Evolutionary conservation across 1,140 invertebrate genomes (phyloP), one percentile per base, ranked within the genome.

Genomic region (Holotrichia oblita): DNA sequence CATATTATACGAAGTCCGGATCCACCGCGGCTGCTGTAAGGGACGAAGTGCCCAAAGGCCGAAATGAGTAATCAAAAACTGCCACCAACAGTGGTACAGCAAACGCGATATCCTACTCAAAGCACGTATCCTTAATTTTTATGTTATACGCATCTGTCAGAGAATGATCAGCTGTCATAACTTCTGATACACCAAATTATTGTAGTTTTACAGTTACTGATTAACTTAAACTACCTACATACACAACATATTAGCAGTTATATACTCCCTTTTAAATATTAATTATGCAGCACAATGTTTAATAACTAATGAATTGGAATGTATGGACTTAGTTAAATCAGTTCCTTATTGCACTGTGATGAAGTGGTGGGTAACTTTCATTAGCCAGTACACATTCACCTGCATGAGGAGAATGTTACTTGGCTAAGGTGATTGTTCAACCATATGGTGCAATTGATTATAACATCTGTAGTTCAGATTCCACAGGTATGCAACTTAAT

Each of bases 31-130:
- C 83, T 83, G 82, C 81, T 83, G 81, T 86, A 79, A 84, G 83
- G 82, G 84, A 81, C 80, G 77, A 77, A 77, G 82, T 74, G 81
- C 81, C 83, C 81, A 69, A 81, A 82, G 81, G 81, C 83, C 78
- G 81, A 82, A 73, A 86, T 86, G 86, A 86, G 85, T 61, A 87
- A 86, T 79, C 85, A 85, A 79, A 87, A 87, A 77, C 85, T 85
- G 82, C 77, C 84, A 81, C 84, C 85, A 78, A 78, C 82, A 27
- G 84, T 82, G 77, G 84, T 84, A 80, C 84, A 84, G 40, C 86
- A 83, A 78, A 17, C 77, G 78, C 82, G 83, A 79, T 85, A 80
- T 79, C 27, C 81, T 69, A 76, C 48, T 55, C 48, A 79, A 42
- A 77, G 80, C 80, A 81, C 81, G 85, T 87, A 87, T 87, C 85